Evolutionary conservation across 92 coral and sea anemone genomes (phyloP).

Genomic region (Plumapathes pennacea): DNA sequence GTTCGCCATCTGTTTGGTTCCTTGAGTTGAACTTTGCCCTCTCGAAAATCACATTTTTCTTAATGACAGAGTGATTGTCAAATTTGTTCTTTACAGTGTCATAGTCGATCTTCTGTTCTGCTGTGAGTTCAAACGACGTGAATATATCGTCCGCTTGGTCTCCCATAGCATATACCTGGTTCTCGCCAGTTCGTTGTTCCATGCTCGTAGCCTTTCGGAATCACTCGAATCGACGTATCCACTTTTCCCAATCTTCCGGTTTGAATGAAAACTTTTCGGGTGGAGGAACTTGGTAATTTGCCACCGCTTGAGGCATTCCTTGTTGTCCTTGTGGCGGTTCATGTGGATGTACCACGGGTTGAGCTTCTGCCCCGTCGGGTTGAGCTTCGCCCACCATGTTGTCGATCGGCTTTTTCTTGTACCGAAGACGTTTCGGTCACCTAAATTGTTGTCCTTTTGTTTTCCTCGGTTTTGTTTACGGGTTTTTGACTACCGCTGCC

Average conservation of each 20-base stretch:
- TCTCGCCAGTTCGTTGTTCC: constrained; percentile 16
- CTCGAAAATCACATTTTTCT: constrained; percentile 18
- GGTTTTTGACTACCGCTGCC: neutral
- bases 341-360: constrained; percentile 7
- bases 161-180: constrained; percentile 43
- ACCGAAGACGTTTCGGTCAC: too few species aligned
- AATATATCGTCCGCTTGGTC: constrained; percentile 41
- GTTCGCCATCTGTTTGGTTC: constrained; percentile 17
- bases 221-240: constrained; percentile 45
- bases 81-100: constrained; percentile 3
- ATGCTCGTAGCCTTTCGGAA: constrained; percentile 44
- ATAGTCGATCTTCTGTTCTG: constrained; percentile 10
- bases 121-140: constrained; percentile 21
- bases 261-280: constrained; percentile 29
- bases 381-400: constrained; percentile 7
- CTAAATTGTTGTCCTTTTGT: constrained; percentile 14
- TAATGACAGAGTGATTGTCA: constrained; percentile 14
- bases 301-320: constrained; percentile 11
- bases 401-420: constrained; percentile 11
- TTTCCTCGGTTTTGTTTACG: constrained; percentile 2
- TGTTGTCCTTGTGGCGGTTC: constrained; percentile 17
- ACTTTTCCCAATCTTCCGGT: constrained; percentile 41
- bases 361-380: constrained; percentile 10
- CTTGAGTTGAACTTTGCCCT: constrained; percentile 34
- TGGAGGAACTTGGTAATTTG: constrained; percentile 11